Evolutionary conservation across 1,140 invertebrate genomes (phyloP).

Genomic region (Acromyrmex charruanus): DNA sequence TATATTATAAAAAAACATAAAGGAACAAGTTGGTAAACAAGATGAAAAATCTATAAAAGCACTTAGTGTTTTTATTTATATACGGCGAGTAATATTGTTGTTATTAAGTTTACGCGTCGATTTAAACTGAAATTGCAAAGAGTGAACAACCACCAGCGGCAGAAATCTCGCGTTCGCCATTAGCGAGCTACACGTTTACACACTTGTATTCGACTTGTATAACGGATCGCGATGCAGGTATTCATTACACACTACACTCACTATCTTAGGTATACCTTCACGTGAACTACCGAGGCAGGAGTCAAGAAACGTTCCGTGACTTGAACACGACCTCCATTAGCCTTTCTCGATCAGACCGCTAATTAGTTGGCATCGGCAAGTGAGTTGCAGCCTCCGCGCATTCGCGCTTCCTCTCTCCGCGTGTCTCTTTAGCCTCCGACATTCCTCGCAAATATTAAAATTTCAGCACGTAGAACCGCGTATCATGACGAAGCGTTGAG

Average conservation of each 20-base stretch:
- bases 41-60: not conserved
- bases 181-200: constrained; percentile 48
- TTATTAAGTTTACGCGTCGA: constrained; percentile 28
- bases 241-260: constrained; percentile 48
- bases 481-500: not conserved
- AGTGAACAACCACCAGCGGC: constrained; percentile 4
- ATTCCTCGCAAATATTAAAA: constrained; percentile 47
- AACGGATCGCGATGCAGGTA: constrained; percentile 37
- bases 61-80: not conserved
- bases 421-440: constrained; percentile 37
- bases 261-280: constrained; percentile 49
- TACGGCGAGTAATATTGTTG: not conserved
- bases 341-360: constrained; percentile 76
- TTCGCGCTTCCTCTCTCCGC: not conserved
- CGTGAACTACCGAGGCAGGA: constrained; percentile 63
- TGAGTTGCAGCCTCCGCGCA: constrained; percentile 52
- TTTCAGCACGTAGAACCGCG: not conserved
- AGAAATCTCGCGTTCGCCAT: constrained; percentile 42
- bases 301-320: constrained; percentile 74
- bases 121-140: constrained; percentile 39
- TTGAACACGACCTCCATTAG: constrained; percentile 79
- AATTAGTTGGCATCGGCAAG: constrained; percentile 75
- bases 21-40: not conserved
- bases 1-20: not conserved
- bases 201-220: constrained; percentile 57